phyloP scores from a whole-genome alignment of 2,113 vertebrate species.

The Ploceus nigricollis region DNA sequence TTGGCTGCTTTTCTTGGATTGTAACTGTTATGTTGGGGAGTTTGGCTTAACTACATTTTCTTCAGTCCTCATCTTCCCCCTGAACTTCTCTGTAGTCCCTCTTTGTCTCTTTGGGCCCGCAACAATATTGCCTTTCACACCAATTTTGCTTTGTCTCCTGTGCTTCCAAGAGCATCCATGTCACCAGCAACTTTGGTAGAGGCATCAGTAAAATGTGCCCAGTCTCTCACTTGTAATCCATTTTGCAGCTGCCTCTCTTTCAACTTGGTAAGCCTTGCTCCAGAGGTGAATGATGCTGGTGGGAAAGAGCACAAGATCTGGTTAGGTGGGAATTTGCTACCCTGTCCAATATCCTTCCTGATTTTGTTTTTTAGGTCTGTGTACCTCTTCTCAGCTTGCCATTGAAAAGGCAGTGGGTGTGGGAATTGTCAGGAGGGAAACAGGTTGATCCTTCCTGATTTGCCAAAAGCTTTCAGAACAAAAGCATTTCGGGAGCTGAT shows the following conservation, averaged over 20 bases:
- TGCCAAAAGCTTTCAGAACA: not conserved
- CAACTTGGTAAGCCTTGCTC: not conserved
- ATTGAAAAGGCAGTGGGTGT: not conserved
- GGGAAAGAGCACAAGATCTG: not conserved
- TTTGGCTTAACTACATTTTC: not conserved
- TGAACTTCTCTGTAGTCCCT: not conserved
- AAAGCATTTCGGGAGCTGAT: not conserved
- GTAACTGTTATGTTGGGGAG: not conserved
- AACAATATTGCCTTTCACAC: not conserved
- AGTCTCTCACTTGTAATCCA: not conserved
- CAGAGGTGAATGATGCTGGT: not conserved
- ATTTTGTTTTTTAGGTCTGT: not conserved
- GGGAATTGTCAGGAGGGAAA: not conserved
- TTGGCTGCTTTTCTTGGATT: not conserved
- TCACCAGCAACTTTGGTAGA: not conserved
- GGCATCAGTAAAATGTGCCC: not conserved
- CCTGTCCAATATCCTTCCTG: not conserved
- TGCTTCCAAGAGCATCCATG: not conserved
- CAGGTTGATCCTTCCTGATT: not conserved
- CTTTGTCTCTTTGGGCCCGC: not conserved
- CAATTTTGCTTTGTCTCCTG: not conserved
- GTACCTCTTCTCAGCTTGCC: not conserved
- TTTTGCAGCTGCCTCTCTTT: not conserved
- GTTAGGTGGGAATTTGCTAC: not conserved
- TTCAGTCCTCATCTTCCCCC: not conserved